A percentile compares a stretch with the other conserved stretches of the same genome.
Conservation (phyloP, 2,113 vertebrate species). For the Nycticryphes semicollaris region DNA sequence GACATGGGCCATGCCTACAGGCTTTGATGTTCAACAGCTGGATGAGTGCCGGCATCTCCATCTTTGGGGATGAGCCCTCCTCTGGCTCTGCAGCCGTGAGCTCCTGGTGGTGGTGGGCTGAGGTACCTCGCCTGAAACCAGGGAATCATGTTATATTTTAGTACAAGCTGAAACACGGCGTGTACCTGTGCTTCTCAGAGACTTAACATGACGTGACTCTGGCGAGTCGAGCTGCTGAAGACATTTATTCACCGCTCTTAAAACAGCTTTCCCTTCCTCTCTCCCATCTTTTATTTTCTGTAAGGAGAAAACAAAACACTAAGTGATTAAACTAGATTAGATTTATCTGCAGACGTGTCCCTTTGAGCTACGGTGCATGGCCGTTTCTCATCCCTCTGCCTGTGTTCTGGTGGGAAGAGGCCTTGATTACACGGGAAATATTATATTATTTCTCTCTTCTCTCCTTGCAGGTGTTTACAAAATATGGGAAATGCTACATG, state of each 20-base stretch:
- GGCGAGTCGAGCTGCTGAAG: neutral
- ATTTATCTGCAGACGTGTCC: neutral
- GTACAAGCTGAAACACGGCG: neutral
- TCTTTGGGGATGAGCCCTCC: neutral
- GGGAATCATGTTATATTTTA: neutral
- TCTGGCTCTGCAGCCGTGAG: neutral
- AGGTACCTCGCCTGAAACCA: accelerated
- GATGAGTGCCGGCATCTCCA: neutral
- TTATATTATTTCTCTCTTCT: neutral
- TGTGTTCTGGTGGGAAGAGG: accelerated
- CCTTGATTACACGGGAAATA: accelerated
- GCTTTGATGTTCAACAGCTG: neutral
- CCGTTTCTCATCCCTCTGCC: neutral
- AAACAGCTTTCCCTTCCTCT: neutral
- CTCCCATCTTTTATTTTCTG: neutral
- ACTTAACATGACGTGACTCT: neutral
- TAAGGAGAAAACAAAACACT: neutral
- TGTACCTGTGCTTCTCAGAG: neutral
- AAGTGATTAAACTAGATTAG: neutral
- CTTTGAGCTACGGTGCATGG: accelerated
- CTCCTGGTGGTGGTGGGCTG: neutral
- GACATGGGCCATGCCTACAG: neutral
- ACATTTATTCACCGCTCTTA: neutral
- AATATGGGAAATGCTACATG: constrained; percentile 99
- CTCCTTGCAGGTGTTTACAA: constrained; percentile 90